Evolutionary conservation across 1,140 invertebrate genomes (phyloP).

Genomic region (Diuraphis noxia): DNA sequence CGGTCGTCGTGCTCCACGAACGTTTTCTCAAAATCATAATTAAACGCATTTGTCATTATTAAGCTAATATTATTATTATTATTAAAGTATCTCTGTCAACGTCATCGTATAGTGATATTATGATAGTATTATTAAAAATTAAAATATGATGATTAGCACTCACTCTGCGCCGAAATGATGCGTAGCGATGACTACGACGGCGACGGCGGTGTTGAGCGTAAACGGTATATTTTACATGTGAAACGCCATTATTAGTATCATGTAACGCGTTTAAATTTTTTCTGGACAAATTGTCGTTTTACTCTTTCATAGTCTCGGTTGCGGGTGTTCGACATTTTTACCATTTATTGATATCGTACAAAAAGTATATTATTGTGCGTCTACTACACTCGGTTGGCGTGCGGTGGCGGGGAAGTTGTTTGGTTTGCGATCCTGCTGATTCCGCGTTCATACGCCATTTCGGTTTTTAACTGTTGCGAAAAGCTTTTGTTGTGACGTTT

Average conservation of each 20-base stretch:
- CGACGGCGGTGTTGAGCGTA: neutral
- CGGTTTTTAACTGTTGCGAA: neutral
- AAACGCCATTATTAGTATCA: neutral
- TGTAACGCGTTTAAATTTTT: neutral
- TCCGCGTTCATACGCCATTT: neutral
- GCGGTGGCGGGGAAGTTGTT: neutral
- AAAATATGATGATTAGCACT: neutral
- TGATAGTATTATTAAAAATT: neutral
- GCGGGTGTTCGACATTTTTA: neutral
- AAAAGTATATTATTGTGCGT: neutral
- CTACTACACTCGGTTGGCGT: neutral
- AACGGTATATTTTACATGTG: neutral
- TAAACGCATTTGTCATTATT: neutral
- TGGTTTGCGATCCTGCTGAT: neutral
- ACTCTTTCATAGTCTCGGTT: neutral
- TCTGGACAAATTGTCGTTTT: neutral
- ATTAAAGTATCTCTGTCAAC: neutral
- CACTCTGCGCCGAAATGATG: neutral
- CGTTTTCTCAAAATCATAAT: neutral
- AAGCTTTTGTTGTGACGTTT: slow-evolving; percentile 7
- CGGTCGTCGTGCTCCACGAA: neutral
- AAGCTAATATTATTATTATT: neutral
- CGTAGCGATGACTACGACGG: too few relatives aligned
- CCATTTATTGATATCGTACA: neutral
- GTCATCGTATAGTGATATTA: neutral